phyloP scores from a whole-genome alignment of 2,797 vertebrate species.

The Galagoides demidoff region DNA sequence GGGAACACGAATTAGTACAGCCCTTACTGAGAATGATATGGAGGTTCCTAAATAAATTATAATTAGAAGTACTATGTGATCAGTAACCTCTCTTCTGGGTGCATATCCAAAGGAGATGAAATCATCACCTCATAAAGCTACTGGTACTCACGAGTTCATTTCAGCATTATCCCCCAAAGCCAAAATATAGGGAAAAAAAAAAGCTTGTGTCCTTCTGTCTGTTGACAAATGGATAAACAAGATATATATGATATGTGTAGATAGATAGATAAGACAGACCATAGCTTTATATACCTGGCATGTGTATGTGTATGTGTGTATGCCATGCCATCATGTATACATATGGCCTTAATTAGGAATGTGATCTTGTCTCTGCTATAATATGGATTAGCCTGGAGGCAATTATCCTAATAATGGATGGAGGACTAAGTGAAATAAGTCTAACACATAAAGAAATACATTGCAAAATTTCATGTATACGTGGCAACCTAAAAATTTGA shows the following conservation, averaged over 20 bases:
- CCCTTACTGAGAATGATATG: background rate
- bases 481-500: background rate
- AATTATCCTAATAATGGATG: background rate
- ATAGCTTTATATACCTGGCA: too few species aligned
- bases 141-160: background rate
- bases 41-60: background rate
- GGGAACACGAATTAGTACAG: background rate
- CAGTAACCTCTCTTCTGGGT: background rate
- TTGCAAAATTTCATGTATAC: background rate
- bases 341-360: background rate
- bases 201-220: background rate
- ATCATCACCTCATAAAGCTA: background rate
- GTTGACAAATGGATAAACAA: background rate
- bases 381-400: background rate
- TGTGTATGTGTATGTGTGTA: too few species aligned
- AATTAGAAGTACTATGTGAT: background rate
- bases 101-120: background rate
- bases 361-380: background rate
- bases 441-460: background rate
- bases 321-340: too few species aligned
- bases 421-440: background rate
- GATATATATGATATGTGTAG: too few species aligned
- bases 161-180: background rate
- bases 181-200: background rate
- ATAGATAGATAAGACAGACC: too few species aligned